Evolutionary conservation across 2,888 invertebrate genomes (phyloP).

Genomic region (Pycnomerus fuliginosus): DNA sequence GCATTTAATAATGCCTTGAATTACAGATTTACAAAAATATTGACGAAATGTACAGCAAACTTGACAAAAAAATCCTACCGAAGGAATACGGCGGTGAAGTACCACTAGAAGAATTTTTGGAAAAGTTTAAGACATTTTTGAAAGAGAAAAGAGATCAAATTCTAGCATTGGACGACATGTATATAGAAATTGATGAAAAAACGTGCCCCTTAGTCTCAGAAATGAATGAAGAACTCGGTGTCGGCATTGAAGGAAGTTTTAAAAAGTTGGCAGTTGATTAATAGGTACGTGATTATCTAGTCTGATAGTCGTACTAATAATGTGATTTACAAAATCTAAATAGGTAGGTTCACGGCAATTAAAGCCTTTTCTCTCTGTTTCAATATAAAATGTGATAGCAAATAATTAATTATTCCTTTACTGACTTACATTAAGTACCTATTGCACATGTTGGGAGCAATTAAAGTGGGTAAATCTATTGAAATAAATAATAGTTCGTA

Average conservation of each 20-base stretch:
- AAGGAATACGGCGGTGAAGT: constrained; percentile 87
- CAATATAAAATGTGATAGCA: constrained; percentile 15
- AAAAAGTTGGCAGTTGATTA: constrained; percentile 82
- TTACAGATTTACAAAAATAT: constrained; percentile 70
- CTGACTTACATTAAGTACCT: too few species aligned
- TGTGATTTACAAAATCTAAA: too few species aligned
- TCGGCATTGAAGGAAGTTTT: constrained; percentile 79
- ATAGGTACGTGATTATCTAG: too few species aligned
- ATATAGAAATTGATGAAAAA: constrained; percentile 65
- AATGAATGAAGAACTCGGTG: constrained; percentile 66
- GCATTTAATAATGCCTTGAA: neutral
- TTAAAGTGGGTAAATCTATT: too few species aligned
- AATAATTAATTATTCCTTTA: constrained; percentile 6
- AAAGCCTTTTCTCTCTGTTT: constrained; percentile 2
- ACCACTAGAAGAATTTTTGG: constrained; percentile 78
- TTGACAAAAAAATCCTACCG: constrained; percentile 75
- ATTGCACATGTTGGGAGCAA: too few species aligned
- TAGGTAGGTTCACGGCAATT: too few species aligned
- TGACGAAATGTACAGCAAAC: constrained; percentile 69
- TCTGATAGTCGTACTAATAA: constrained; percentile 8
- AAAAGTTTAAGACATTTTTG: constrained; percentile 67
- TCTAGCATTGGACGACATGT: constrained; percentile 73
- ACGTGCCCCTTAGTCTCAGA: constrained; percentile 49
- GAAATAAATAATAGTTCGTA: too few species aligned
- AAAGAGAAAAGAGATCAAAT: constrained; percentile 65